Base-by-base conservation (phyloP, 2,888 invertebrate genomes). In the Drosophila kuntzei region DNA sequence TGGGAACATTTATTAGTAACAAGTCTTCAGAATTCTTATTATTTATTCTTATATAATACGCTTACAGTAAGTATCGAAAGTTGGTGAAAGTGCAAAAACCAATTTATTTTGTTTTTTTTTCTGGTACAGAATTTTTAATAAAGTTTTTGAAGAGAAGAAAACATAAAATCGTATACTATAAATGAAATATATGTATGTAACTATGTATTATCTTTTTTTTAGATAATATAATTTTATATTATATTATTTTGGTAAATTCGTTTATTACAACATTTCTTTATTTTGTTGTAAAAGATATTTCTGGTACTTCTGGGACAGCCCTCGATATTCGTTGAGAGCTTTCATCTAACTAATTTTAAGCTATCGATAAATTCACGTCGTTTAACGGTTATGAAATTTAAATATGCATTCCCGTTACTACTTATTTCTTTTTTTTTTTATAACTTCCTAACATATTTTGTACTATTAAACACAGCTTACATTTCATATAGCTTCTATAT, bases 1-100 rank as follows among this genome's bases (percentile, higher is more conserved):
- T 53, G 53, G 53, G 66, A 69, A 75, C 59, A 68, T 32, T 59
- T 27, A 72, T 66, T 70, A 57, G 65, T 72, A 70, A 49, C 12
- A 34, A 12, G 11, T 37, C 14, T 44, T 20, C 29, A 27, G 6
- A 18, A 18, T 27, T 9, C 39, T 41, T 16, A 18, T 6, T 7
- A 20, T 53, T 29, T n/a, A 37, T 37, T 25, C 18, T 20, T 20
- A 32, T 18, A 32, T 3, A 46, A 11, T 29, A 50, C 9, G 9
- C 22, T 54, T 41, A 22, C 41, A 41, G n/a, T 20, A 29, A 41
- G 20, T 41, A 20, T 41, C 41, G 53, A 54, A 14, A 41, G 41
- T 41, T 32, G 2, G 11, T 41, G 11, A 14, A n/a, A 20, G 53
- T 41, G 41, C 20, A 9, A 20, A 14, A 20, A 32, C 39, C 39